Evolutionary conservation across 2,113 vertebrate genomes (phyloP).

Genomic region (Sula dactylatra): DNA sequence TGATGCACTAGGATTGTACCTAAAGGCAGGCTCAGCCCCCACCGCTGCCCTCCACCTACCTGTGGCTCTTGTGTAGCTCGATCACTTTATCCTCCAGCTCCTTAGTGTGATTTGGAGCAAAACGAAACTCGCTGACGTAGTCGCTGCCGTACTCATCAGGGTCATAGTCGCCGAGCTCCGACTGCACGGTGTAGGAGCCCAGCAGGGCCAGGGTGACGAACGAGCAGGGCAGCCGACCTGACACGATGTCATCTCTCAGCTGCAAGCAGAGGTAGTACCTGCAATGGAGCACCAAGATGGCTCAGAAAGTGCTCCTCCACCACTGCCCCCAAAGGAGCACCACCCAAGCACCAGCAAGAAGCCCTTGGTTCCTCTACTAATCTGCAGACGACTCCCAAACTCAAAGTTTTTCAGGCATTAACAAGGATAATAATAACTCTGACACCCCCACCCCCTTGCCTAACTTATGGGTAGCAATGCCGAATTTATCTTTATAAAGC

Average conservation of each 20-base stretch:
- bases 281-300: background rate
- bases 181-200: slow-evolving; percentile 93
- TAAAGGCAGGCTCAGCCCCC: background rate
- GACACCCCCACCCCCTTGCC: too few species aligned
- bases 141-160: slow-evolving; percentile 86
- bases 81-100: slow-evolving; percentile 95
- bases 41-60: slow-evolving; percentile 70
- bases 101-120: slow-evolving; percentile 93
- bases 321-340: fast-evolving
- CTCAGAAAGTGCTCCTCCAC: background rate
- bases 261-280: slow-evolving; percentile 98
- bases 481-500: background rate
- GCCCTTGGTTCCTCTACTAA: fast-evolving
- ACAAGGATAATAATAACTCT: background rate
- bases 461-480: background rate
- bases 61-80: slow-evolving; percentile 94
- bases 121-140: slow-evolving; percentile 90
- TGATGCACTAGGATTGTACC: fast-evolving
- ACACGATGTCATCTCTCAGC: slow-evolving; percentile 91
- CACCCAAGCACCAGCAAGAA: fast-evolving
- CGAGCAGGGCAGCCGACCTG: slow-evolving; percentile 92
- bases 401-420: background rate
- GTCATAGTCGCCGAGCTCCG: slow-evolving; percentile 93
- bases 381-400: background rate
- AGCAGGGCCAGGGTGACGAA: slow-evolving; percentile 91